These are phyloP conservation scores for Hemicordylus capensis DNA, from an alignment of 2,113 vertebrate species.

Conservation along the genomic window DNA sequence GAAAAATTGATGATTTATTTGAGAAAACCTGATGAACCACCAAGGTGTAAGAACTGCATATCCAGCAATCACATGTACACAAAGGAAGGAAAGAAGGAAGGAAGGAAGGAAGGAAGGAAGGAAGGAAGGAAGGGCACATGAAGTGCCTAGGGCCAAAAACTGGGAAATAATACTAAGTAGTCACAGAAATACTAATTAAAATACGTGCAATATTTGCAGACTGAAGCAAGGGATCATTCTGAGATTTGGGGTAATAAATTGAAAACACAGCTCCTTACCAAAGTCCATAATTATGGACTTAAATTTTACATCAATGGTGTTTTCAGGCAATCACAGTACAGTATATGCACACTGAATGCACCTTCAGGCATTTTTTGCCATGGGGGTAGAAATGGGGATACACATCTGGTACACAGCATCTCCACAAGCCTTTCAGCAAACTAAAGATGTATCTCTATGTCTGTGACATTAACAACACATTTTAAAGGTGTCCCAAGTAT, in stretches of 20 bases:
- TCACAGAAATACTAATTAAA: not conserved
- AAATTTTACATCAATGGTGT: not conserved
- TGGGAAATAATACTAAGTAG: not conserved
- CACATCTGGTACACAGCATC: not conserved
- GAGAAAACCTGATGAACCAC: not conserved
- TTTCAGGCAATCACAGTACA: slow-evolving; percentile 18
- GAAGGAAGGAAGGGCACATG: not conserved
- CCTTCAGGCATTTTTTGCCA: not conserved
- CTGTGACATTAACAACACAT: not conserved
- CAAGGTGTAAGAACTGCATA: not conserved
- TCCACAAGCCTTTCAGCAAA: not conserved
- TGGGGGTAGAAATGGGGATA: not conserved
- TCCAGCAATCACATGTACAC: not conserved
- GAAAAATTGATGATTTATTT: not conserved
- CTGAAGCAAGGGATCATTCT: not conserved
- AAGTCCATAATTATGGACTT: not conserved
- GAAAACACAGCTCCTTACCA: not conserved
- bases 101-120: not conserved
- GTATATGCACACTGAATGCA: not conserved
- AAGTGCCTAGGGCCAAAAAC: not conserved
- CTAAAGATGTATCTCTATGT: not conserved
- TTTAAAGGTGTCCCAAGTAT: too few relatives aligned
- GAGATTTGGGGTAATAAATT: not conserved
- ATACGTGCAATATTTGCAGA: not conserved
- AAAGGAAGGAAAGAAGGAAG: not conserved